Percentiles rank a stretch among this genome's conserved stretches.
phyloP scores from a whole-genome alignment of 2,888 invertebrate species.

The Daptonema setosum region DNA sequence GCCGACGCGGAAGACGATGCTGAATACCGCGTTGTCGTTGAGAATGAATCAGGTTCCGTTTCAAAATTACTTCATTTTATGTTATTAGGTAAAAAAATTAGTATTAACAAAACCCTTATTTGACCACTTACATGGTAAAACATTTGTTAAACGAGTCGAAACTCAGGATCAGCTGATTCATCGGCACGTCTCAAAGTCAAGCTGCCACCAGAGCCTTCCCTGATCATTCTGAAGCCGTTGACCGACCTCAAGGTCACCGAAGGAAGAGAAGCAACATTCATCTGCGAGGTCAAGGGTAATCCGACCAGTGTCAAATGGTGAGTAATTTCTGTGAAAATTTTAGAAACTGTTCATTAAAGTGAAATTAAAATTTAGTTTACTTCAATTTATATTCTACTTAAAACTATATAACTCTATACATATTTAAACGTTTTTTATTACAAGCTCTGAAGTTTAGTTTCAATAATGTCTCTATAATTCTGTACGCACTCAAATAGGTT shows the following conservation, averaged over 20 bases:
- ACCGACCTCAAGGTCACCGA: slow-evolving; percentile 28
- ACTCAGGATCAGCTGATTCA: background rate
- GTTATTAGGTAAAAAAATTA: too few relatives aligned
- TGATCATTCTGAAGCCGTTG: slow-evolving; percentile 21
- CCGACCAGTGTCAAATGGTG: slow-evolving; percentile 23
- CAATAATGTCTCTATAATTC: too few relatives aligned
- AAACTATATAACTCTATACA: too few relatives aligned
- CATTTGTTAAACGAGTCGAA: too few relatives aligned
- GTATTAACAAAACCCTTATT: too few relatives aligned
- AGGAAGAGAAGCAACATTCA: slow-evolving; percentile 30
- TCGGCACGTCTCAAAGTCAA: background rate
- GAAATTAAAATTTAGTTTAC: background rate
- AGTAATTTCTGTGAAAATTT: background rate
- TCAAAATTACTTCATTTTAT: too few relatives aligned
- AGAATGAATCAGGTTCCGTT: slow-evolving; percentile 2
- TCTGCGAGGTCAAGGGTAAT: slow-evolving; percentile 25
- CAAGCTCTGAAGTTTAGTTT: too few relatives aligned
- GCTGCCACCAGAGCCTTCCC: slow-evolving; percentile 14
- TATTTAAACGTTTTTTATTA: too few relatives aligned
- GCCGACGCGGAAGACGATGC: slow-evolving; percentile 17
- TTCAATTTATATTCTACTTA: too few relatives aligned
- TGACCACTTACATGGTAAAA: too few relatives aligned
- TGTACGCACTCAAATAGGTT: too few relatives aligned
- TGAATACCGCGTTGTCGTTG: slow-evolving; percentile 16
- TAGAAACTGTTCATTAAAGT: background rate